phyloP scores from a whole-genome alignment of 2,888 invertebrate genomes.

The Lingula anatina region DNA sequence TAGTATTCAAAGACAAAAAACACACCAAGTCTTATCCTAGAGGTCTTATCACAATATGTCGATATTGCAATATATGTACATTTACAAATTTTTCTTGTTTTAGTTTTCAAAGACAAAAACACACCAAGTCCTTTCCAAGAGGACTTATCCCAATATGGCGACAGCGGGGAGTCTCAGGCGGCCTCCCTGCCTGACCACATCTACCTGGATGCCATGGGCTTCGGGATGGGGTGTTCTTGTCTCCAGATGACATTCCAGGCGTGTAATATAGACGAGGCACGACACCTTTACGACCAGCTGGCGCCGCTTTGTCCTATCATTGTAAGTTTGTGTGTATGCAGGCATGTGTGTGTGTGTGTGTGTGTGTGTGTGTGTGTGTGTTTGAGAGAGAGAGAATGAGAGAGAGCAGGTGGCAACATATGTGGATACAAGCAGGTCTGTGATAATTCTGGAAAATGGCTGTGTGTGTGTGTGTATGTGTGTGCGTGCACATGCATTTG shows the following conservation, averaged over 20 bases:
- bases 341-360: not conserved
- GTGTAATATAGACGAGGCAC: slow-evolving; percentile 91
- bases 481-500: slow-evolving; percentile 2
- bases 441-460: slow-evolving; percentile 1
- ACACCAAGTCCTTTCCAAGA: slow-evolving; percentile 67
- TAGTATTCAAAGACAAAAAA: too few relatives aligned
- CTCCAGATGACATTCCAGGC: slow-evolving; percentile 87
- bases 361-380: slow-evolving; percentile 2
- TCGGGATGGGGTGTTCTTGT: slow-evolving; percentile 99
- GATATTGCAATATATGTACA: too few relatives aligned
- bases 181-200: slow-evolving; percentile 83
- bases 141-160: slow-evolving; percentile 58
- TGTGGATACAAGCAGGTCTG: slow-evolving; percentile 1
- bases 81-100: not conserved
- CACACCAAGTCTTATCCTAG: too few relatives aligned
- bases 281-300: slow-evolving; percentile 93
- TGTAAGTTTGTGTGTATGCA: slow-evolving; percentile 57
- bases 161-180: slow-evolving; percentile 58
- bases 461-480: slow-evolving; percentile 1
- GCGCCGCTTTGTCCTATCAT: slow-evolving; percentile 95
- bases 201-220: slow-evolving; percentile 99
- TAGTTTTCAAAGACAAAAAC: slow-evolving; percentile 84
- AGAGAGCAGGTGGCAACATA: slow-evolving; percentile 2
- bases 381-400: slow-evolving; percentile 1
- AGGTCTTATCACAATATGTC: too few relatives aligned